Percentiles rank a stretch among this genome's conserved stretches.
Conservation (phyloP, 2,797 vertebrate species). For the Bothrops alternatus region DNA sequence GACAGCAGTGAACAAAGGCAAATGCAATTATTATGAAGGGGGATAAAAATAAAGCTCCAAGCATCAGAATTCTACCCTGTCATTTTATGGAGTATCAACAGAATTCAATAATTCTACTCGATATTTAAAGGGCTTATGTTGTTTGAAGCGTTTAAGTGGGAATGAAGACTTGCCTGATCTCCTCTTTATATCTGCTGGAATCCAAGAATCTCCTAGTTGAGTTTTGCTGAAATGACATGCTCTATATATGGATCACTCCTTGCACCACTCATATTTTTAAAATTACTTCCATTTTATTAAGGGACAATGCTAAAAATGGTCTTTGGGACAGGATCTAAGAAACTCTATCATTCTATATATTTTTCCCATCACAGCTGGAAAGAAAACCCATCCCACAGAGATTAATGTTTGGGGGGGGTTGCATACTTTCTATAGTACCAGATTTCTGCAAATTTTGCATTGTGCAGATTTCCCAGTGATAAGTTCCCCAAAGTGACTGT, state of each 20-base stretch:
- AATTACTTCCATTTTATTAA: background rate
- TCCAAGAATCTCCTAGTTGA: background rate
- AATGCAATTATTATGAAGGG: conserved; percentile 1
- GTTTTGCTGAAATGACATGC: background rate
- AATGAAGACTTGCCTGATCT: background rate
- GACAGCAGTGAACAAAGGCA: background rate
- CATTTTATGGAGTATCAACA: background rate
- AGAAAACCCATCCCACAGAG: background rate
- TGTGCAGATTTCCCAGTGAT: background rate
- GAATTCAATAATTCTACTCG: background rate
- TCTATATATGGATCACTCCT: background rate
- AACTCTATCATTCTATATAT: background rate
- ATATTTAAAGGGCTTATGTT: background rate
- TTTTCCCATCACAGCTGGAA: background rate
- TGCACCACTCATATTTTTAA: background rate
- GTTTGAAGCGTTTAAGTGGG: background rate
- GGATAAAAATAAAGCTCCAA: background rate
- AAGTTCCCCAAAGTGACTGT: background rate
- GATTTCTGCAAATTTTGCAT: background rate
- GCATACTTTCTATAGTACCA: background rate
- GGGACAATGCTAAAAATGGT: background rate
- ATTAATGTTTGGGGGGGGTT: background rate
- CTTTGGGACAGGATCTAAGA: background rate
- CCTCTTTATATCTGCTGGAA: background rate
- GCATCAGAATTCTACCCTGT: background rate